Percentiles rank a stretch among this genome's conserved stretches.
Evolutionary conservation across 2,113 vertebrate genomes (phyloP).

Genomic region (Pseudonaja textilis): DNA sequence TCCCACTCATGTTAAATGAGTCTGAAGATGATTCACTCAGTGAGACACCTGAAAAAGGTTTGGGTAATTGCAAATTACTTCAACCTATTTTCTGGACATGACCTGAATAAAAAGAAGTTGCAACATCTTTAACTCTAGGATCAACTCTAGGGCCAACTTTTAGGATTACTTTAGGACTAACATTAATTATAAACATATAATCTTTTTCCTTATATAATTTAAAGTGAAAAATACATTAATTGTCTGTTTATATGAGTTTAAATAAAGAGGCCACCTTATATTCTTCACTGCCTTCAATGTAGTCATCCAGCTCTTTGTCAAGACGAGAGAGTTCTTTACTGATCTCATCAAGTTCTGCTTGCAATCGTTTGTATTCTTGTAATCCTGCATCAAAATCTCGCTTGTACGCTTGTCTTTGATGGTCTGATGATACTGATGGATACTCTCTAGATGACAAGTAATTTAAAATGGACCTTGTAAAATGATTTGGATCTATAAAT

Average conservation of each 20-base stretch:
- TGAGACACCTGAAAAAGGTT: neutral
- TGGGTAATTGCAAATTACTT: neutral
- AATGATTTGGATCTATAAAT: neutral
- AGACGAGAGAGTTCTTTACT: conserved; percentile 70
- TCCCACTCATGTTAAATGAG: neutral
- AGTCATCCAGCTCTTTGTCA: conserved; percentile 70
- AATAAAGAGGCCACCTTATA: conserved; percentile 71
- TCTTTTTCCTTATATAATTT: neutral
- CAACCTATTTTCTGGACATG: neutral
- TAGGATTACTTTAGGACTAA: neutral
- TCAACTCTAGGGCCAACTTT: neutral
- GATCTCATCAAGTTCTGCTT: conserved; percentile 77
- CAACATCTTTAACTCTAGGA: neutral
- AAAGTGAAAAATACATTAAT: neutral
- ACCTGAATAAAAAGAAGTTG: neutral
- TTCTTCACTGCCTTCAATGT: conserved; percentile 72
- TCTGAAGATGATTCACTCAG: neutral
- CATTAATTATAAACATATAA: neutral
- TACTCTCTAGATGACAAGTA: conserved; percentile 65
- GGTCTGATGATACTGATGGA: conserved; percentile 70
- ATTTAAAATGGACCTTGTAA: neutral
- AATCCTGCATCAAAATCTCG: conserved; percentile 77
- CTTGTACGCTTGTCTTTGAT: conserved; percentile 75
- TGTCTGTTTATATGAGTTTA: neutral
- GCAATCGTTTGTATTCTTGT: conserved; percentile 77